Percentiles rank a stretch among this genome's conserved stretches.
These are phyloP conservation scores for Spatulosminthurus flaviceps DNA, from an alignment of 2,888 invertebrate species.

Conservation along the genomic window DNA sequence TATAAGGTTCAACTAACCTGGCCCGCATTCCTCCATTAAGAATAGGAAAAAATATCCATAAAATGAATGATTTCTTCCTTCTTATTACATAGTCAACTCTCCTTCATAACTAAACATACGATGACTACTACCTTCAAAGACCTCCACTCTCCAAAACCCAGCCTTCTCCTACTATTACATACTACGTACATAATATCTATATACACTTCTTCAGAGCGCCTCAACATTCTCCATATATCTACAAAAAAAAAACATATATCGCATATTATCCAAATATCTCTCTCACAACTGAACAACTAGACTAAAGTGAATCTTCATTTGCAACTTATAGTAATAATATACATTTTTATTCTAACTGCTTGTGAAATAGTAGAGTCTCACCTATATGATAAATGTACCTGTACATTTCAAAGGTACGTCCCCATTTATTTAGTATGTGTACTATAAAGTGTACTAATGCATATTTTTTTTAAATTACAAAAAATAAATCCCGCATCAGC, in stretches of 20 bases:
- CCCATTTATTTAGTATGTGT: too few species aligned
- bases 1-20: slow-evolving; percentile 51
- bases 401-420: too few species aligned
- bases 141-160: slow-evolving; percentile 32
- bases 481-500: too few species aligned
- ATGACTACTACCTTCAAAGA: slow-evolving; percentile 32
- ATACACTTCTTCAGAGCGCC: too few species aligned
- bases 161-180: neutral
- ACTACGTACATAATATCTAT: neutral
- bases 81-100: slow-evolving; percentile 31
- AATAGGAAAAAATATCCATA: slow-evolving; percentile 50
- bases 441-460: slow-evolving; percentile 7
- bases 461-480: too few species aligned
- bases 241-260: too few species aligned
- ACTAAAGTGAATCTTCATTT: neutral
- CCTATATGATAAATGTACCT: neutral
- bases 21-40: slow-evolving; percentile 54
- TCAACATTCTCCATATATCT: too few species aligned
- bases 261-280: neutral
- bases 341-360: too few species aligned
- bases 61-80: slow-evolving; percentile 52
- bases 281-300: neutral
- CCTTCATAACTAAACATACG: slow-evolving; percentile 36
- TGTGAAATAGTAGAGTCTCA: neutral
- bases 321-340: neutral